These are phyloP conservation scores for Acholoe squamosa DNA, from an alignment of 2,888 invertebrate genomes.

Conservation along the genomic window DNA sequence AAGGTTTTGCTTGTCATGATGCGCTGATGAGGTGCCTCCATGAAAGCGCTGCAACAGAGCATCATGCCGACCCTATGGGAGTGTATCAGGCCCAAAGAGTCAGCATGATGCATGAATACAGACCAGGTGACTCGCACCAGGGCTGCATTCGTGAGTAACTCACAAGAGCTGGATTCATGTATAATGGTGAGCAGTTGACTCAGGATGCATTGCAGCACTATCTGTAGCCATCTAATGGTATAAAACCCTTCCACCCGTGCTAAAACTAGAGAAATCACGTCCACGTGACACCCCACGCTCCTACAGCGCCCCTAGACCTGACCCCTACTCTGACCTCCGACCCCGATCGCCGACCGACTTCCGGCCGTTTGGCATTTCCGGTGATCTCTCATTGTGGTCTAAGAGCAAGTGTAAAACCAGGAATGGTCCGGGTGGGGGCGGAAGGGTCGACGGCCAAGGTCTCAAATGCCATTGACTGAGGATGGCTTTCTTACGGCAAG, in stretches of 20 bases:
- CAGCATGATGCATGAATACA: too few relatives aligned
- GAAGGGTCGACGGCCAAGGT: neutral
- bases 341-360: conserved; percentile 39
- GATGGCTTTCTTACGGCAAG: neutral
- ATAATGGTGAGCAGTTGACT: too few relatives aligned
- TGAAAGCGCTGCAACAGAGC: too few relatives aligned
- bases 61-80: too few relatives aligned
- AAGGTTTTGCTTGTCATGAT: too few relatives aligned
- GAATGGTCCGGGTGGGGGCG: neutral
- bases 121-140: too few relatives aligned
- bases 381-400: conserved; percentile 49
- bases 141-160: too few relatives aligned
- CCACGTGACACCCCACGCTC: neutral
- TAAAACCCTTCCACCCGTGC: neutral
- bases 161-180: too few relatives aligned
- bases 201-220: too few relatives aligned
- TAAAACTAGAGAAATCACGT: neutral
- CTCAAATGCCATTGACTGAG: neutral
- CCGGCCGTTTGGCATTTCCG: conserved; percentile 48
- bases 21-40: too few relatives aligned
- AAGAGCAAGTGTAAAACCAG: neutral
- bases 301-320: neutral
- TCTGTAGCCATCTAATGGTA: too few relatives aligned
- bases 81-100: too few relatives aligned
- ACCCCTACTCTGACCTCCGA: neutral